Base-by-base conservation (phyloP, 2,797 vertebrate species). In the Cephalopachus bancanus region DNA sequence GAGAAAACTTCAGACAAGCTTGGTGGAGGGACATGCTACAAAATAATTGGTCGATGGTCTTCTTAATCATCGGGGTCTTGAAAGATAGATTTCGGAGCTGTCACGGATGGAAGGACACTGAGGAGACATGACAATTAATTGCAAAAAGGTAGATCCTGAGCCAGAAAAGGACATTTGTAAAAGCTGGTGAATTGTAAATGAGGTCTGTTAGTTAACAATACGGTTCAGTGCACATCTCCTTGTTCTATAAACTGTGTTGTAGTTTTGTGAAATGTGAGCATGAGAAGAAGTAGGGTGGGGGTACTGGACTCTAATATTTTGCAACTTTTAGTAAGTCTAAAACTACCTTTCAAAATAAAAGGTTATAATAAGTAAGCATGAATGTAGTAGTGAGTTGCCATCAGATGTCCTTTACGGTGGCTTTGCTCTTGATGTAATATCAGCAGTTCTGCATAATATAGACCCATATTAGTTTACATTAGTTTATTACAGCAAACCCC, bases 1-100 rank as follows among this genome's bases (percentile, higher is more conserved):
- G 37, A 84, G 20, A 83, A 67, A 83, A 67, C 16, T 28, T 89
- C 57, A 96, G 37, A 57, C n/a, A 64, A 16, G 11, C 44, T 94
- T 69, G 92, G 78, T 22, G 53, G 28, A 33, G 74, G 44, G 59
- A 26, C 65, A 30, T 69, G 90, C 62, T 93, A n/a, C 26, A 72
- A 79, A 83, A 83, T 11, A 79, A 72, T 37, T 67, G 7, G 37
- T 11, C 62, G 53, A 17, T 62, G 65, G 15, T 49, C 30, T 37
- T 51, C 65, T 30, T 74, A 86, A 59, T 49, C 37, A 19, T 55
- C 26, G n/a, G 81, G 59, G 16, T 91, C 81, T 64, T 86, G 51
- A 91, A 89, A 62, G 9, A 57, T 28, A 89, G 26, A 53, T n/a
- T 53, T 62, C 37, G 90, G 65, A 83, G 67, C 71, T 14, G 12